These are phyloP conservation scores for Camelus bactrianus DNA, from an alignment of 2,113 vertebrate genomes.

Conservation along the genomic window DNA sequence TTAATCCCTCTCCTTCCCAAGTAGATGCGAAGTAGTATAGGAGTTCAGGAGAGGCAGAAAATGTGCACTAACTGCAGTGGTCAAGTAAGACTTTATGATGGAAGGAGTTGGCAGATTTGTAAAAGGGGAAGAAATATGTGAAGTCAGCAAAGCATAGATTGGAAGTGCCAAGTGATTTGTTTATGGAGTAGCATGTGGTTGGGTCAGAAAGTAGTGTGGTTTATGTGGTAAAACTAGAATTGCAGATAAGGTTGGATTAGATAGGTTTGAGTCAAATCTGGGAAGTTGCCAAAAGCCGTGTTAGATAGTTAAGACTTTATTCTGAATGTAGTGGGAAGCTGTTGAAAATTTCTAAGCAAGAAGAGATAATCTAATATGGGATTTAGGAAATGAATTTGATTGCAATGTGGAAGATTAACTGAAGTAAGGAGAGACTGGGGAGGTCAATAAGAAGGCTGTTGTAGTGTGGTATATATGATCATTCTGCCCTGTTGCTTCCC, in stretches of 20 bases:
- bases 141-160: neutral
- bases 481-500: neutral
- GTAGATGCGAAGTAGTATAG: neutral
- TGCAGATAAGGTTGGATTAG: neutral
- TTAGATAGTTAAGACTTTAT: slow-evolving; percentile 12
- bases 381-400: slow-evolving; percentile 14
- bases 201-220: neutral
- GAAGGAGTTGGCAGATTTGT: neutral
- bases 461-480: neutral
- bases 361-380: neutral
- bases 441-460: neutral
- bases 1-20: slow-evolving; percentile 10
- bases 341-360: neutral
- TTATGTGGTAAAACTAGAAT: neutral
- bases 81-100: slow-evolving; percentile 3
- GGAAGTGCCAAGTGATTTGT: neutral
- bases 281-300: neutral
- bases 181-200: neutral
- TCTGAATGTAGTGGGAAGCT: neutral
- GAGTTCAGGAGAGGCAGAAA: neutral
- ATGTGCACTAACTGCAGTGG: neutral
- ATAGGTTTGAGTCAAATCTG: neutral
- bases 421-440: neutral
- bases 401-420: neutral
- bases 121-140: neutral